These are phyloP conservation scores for Elysia chlorotica DNA, from an alignment of 1,140 invertebrate species.

Conservation along the genomic window DNA sequence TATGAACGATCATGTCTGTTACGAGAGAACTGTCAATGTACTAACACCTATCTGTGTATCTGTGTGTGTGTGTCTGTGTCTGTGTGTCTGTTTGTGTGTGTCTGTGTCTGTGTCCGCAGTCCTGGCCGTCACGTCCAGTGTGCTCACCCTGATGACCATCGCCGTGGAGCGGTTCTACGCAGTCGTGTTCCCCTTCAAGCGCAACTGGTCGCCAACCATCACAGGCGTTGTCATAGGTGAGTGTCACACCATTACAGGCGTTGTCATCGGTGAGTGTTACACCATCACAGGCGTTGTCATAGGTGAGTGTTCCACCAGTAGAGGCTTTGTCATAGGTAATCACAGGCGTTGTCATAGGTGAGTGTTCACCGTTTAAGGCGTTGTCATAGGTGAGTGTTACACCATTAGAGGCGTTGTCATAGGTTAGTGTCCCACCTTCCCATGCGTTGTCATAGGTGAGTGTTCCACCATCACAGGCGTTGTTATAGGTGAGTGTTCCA, in stretches of 20 bases:
- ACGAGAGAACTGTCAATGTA: background rate
- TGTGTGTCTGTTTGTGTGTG: background rate
- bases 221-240: conserved; percentile 50
- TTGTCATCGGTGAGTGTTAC: too few relatives aligned
- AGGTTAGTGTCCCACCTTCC: too few relatives aligned
- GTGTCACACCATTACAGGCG: too few relatives aligned
- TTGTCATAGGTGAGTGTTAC: conserved; percentile 54
- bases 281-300: too few relatives aligned
- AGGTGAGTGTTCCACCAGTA: too few relatives aligned
- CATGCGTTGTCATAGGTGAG: too few relatives aligned
- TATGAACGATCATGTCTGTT: background rate
- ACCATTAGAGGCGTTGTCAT: too few relatives aligned
- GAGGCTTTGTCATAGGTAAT: too few relatives aligned
- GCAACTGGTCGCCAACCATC: conserved; percentile 32
- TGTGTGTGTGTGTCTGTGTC: background rate
- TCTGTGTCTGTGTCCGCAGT: conserved; percentile 45
- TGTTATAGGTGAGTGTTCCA: too few relatives aligned
- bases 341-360: too few relatives aligned
- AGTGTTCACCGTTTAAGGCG: conserved; percentile 24
- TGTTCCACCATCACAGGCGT: too few relatives aligned
- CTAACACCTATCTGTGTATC: background rate
- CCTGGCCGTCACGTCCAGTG: conserved; percentile 62
- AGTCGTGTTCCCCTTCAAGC: conserved; percentile 49
- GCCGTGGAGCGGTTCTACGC: conserved; percentile 62
- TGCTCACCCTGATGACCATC: conserved; percentile 64